Percentiles rank a stretch among this genome's conserved stretches.
These are phyloP conservation scores for Theodoxus fluviatilis DNA, from an alignment of 2,888 invertebrate genomes.

Conservation along the genomic window DNA sequence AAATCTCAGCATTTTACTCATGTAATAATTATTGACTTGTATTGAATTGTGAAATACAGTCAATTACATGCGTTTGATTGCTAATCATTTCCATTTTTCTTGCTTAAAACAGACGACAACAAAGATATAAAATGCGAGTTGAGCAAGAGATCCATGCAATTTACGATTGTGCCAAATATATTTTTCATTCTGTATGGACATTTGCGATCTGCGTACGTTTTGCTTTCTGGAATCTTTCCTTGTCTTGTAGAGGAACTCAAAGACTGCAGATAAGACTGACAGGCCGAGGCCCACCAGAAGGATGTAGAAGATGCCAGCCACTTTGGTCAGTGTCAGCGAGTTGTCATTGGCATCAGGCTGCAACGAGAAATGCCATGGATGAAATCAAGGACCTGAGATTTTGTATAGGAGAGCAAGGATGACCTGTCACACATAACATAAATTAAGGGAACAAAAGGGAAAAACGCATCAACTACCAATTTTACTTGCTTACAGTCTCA, in stretches of 20 bases:
- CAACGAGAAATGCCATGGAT: slow-evolving; percentile 4
- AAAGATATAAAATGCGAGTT: background rate
- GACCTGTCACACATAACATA: background rate
- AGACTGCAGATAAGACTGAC: slow-evolving; percentile 88
- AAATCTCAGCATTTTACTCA: too few species aligned
- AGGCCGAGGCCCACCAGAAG: slow-evolving; percentile 90
- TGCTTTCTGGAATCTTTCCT: slow-evolving; percentile 60
- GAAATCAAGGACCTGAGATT: too few species aligned
- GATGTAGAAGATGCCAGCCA: slow-evolving; percentile 98
- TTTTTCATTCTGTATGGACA: too few species aligned
- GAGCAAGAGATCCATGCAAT: too few species aligned
- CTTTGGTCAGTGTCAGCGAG: slow-evolving; percentile 90
- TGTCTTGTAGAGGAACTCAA: slow-evolving; percentile 92
- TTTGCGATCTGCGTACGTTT: slow-evolving; percentile 56
- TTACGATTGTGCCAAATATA: too few species aligned
- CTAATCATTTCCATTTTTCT: too few species aligned
- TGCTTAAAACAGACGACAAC: background rate
- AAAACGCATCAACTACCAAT: too few species aligned
- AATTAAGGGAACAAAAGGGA: background rate
- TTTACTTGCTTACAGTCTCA: too few species aligned
- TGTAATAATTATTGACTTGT: too few species aligned
- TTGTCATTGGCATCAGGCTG: slow-evolving; percentile 71
- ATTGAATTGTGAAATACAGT: too few species aligned
- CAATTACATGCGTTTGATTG: too few species aligned
- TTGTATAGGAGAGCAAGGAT: background rate